Evolutionary conservation across 2,888 invertebrate species (phyloP), one percentile per base, ranked within the genome.

Genomic region (Himalopsyche kuldschensis): DNA sequence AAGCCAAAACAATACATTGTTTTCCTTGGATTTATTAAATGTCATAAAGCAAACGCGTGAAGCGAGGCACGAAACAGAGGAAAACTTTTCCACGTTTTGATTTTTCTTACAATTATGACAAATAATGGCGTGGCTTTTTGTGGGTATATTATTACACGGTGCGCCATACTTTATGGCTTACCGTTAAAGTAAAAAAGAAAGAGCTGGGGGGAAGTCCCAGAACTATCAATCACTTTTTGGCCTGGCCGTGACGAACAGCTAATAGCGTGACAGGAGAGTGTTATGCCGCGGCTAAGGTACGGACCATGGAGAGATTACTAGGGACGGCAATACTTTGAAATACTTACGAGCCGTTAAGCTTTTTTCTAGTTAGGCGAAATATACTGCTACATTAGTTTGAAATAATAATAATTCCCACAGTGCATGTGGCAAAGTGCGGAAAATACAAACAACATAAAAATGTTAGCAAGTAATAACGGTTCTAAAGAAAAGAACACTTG

Each of bases 171-270:
- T 83, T 78, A 78, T 46, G 81, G 80, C 63, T 20, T 30, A 47
- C 75, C 48, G 83, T 79, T 79, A 78, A 81, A 82, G 55, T 20
- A 55, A 55, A 55, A 55, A 55, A 55, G 55, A 83, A 55, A 55
- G 55, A 83, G 78, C 47, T 79, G 75, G 75, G 82, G 85, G 75
- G 80, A 69, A 84, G 80, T 80, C 55, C 30, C n/a, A 48, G 41
- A 47, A 82, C 85, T 47, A 85, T 85, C 85, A 85, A 85, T 85
- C 85, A 85, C 78, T 55, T 84, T 83, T 84, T 78, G 85, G 81
- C 82, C 83, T 82, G 82, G 85, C 84, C 85, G 85, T 86, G 85
- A 86, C 85, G 85, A 82, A 85, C 84, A 78, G 79, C 82, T 84
- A 81, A 81, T 85, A 81, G 85, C 85, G 85, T 85, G 85, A 80